These are phyloP conservation scores for Chaetophractus vellerosus DNA, from an alignment of 2,797 vertebrate species.

Conservation along the genomic window DNA sequence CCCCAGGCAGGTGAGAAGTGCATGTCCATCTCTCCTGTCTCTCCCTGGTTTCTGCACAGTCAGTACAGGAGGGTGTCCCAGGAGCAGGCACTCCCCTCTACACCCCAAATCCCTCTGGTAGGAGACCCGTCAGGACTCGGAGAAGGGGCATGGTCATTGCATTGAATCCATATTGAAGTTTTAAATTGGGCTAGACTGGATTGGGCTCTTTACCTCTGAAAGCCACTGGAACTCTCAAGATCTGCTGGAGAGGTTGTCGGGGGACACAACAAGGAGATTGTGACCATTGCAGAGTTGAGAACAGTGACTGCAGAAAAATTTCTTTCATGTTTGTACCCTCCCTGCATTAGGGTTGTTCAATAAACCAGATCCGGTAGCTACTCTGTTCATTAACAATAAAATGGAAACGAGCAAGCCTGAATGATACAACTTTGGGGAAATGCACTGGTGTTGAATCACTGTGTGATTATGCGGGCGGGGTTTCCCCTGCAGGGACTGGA, in stretches of 20 bases:
- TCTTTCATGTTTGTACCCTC: background rate
- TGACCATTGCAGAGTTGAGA: background rate
- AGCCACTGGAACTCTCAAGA: background rate
- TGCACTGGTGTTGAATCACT: slow-evolving; percentile 74
- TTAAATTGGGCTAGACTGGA: background rate
- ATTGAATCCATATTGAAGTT: background rate
- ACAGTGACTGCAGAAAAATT: background rate
- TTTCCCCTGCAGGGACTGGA: slow-evolving; percentile 53
- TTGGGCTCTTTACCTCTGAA: background rate
- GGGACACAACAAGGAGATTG: background rate
- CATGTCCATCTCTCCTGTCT: background rate
- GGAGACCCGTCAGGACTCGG: background rate
- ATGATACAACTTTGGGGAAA: slow-evolving; percentile 39
- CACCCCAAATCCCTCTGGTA: background rate
- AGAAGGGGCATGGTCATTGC: background rate
- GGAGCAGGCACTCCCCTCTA: background rate
- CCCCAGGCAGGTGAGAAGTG: background rate
- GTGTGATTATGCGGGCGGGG: slow-evolving; percentile 24
- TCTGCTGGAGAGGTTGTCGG: background rate
- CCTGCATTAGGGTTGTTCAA: background rate
- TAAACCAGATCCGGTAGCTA: slow-evolving; percentile 57
- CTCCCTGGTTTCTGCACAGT: background rate
- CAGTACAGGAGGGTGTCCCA: too few relatives aligned
- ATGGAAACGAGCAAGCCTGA: slow-evolving; percentile 43
- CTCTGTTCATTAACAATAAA: slow-evolving; percentile 63